Evolutionary conservation across 2,797 vertebrate genomes (phyloP), one percentile per base, ranked within the genome.

Genomic region (Acipenser oxyrinchus): DNA sequence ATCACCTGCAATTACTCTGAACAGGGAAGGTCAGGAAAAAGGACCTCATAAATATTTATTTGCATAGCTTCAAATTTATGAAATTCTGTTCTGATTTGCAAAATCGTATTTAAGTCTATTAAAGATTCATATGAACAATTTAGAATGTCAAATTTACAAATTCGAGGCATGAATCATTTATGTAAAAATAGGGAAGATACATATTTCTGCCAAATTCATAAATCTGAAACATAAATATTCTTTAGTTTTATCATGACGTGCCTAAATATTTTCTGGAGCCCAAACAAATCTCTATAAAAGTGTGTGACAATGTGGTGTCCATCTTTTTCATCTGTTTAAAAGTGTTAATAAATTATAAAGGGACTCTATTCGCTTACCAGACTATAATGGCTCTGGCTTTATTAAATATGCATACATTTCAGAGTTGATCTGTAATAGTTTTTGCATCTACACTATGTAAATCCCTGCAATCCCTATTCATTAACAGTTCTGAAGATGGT

Each of bases 1-100:
- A 89, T 89, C 84, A 85, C 70, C 69, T 76, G 75, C 84, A 87
- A 88, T 87, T 86, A 86, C 82, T 79, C 82, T 80, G 78, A 80
- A 82, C 80, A 78, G 78, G 72, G 74, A 81, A 79, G 79, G 61
- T 76, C 77, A 51, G 73, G 81, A 73, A 73, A 82, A 79, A 76
- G 77, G 73, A 66, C 65, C 37, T 84, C 87, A 90, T 92, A 86
- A 90, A 90, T 91, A 92, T 91, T 86, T 88, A 92, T 89, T 86
- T 86, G 76, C 78, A 75, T 70, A 49, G 69, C 69, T 76, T 81
- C 71, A 80, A 84, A 89, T 86, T 86, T 84, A 79, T 81, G 81
- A 80, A 84, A 87, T 86, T 87, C 82, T 80, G 70, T 81, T 83
- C 83, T 73, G 78, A 90, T 87, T 81, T 83, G 73, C 79, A 81